A percentile compares a stretch with the other conserved stretches of the same genome.
Conservation (phyloP, 2,888 invertebrate genomes). For the Antheraea assamensis region DNA sequence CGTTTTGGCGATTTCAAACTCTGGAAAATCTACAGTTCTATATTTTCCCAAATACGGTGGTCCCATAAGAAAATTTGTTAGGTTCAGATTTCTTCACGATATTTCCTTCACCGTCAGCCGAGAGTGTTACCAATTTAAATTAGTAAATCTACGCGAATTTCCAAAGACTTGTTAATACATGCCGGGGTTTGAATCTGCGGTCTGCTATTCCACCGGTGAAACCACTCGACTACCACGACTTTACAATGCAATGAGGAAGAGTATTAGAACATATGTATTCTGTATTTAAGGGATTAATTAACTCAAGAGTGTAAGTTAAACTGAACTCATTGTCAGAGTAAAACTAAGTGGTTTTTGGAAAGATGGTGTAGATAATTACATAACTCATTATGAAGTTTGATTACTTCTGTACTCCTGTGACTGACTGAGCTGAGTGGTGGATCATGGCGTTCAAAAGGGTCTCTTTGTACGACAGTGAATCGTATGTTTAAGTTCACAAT, state of each 20-base stretch:
- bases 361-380: conserved; percentile 34
- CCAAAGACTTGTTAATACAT: too few relatives aligned
- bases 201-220: too few relatives aligned
- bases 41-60: too few relatives aligned
- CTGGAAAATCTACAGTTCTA: too few relatives aligned
- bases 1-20: too few relatives aligned
- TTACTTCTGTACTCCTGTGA: conserved; percentile 45
- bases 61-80: too few relatives aligned
- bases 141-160: too few relatives aligned
- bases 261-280: neutral
- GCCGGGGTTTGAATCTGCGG: too few relatives aligned
- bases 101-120: too few relatives aligned
- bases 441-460: conserved; percentile 36
- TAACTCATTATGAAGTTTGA: conserved; percentile 55
- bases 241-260: neutral
- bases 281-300: neutral
- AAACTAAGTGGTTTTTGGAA: conserved; percentile 13
- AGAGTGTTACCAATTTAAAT: too few relatives aligned
- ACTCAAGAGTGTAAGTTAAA: neutral
- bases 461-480: conserved; percentile 16
- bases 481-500: conserved; percentile 5
- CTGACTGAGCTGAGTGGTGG: conserved; percentile 42
- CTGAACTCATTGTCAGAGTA: neutral
- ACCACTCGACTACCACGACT: too few relatives aligned
- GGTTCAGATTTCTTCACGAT: too few relatives aligned